These are phyloP conservation scores for Sebastes schlegelii DNA, from an alignment of 2,113 vertebrate species.

Conservation along the genomic window DNA sequence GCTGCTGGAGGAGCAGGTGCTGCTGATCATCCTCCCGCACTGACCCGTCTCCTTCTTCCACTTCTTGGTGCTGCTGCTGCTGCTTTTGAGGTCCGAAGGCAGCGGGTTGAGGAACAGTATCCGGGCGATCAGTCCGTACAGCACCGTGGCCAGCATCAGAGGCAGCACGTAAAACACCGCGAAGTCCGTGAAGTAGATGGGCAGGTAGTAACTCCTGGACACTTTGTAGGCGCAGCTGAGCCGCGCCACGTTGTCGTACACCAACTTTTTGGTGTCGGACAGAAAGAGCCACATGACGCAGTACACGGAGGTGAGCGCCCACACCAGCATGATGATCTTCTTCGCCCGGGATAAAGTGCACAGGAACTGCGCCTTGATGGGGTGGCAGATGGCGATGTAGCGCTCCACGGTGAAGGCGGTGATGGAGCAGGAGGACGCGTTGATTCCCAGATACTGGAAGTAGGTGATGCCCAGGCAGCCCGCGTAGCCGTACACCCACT, in stretches of 20 bases:
- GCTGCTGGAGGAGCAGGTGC: conserved; percentile 87
- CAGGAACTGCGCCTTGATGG: conserved; percentile 96
- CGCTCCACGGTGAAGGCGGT: conserved; percentile 97
- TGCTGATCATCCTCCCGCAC: conserved; percentile 82
- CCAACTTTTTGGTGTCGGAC: conserved; percentile 88
- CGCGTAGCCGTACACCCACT: conserved; percentile 94
- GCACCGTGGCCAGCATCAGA: conserved; percentile 91
- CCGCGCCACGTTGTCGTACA: conserved; percentile 88
- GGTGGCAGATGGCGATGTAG: conserved; percentile 98
- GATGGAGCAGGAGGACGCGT: conserved; percentile 97
- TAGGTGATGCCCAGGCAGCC: conserved; percentile 97
- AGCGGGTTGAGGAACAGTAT: conserved; percentile 95
- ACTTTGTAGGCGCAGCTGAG: conserved; percentile 94
- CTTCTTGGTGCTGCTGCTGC: conserved; percentile 86
- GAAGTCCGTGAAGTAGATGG: conserved; percentile 97
- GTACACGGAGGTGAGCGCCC: conserved; percentile 93
- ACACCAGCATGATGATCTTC: conserved; percentile 95
- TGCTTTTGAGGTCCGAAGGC: conserved; percentile 89
- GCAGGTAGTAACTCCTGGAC: conserved; percentile 92
- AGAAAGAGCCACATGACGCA: conserved; percentile 98
- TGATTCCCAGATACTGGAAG: conserved; percentile 96
- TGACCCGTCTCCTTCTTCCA: conserved; percentile 86
- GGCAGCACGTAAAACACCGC: conserved; percentile 95
- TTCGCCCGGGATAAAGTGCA: conserved; percentile 97
- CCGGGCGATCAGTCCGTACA: conserved; percentile 95